phyloP scores from a whole-genome alignment of 2,113 vertebrate genomes.

The Nothocercus julius region DNA sequence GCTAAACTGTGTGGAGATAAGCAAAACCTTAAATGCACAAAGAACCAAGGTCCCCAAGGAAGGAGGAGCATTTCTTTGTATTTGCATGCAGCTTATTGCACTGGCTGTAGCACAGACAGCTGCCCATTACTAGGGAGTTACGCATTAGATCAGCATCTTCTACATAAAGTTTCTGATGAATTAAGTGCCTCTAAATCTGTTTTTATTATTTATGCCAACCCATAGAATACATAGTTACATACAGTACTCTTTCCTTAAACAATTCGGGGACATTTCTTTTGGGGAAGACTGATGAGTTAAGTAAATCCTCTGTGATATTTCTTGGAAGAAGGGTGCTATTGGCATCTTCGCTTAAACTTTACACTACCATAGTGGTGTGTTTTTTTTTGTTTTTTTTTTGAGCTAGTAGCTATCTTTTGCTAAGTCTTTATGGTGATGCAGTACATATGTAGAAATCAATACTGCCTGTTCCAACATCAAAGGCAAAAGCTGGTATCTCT shows the following conservation, averaged over 20 bases:
- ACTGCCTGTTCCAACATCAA: neutral
- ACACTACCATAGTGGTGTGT: neutral
- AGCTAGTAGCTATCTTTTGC: neutral
- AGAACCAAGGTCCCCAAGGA: neutral
- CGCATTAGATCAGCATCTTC: neutral
- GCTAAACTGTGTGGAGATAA: neutral
- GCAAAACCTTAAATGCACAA: neutral
- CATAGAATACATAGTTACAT: neutral
- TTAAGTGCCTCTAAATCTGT: neutral
- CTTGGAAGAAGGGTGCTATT: neutral
- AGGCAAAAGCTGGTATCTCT: neutral
- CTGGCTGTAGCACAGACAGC: neutral
- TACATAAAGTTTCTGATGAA: neutral
- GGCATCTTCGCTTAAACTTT: neutral
- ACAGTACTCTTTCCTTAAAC: neutral
- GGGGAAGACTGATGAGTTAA: neutral
- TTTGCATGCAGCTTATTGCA: neutral
- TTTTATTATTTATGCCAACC: neutral
- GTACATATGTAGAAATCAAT: neutral
- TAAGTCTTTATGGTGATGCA: neutral
- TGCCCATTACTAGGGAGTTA: neutral
- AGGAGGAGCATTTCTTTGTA: neutral
- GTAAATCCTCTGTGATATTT: constrained; percentile 5
- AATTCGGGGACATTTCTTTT: neutral
- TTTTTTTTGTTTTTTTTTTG: neutral